Evolutionary conservation across 2,888 invertebrate species (phyloP), one percentile per base, ranked within the genome.

Genomic region (Branchinecta sandiegonensis): DNA sequence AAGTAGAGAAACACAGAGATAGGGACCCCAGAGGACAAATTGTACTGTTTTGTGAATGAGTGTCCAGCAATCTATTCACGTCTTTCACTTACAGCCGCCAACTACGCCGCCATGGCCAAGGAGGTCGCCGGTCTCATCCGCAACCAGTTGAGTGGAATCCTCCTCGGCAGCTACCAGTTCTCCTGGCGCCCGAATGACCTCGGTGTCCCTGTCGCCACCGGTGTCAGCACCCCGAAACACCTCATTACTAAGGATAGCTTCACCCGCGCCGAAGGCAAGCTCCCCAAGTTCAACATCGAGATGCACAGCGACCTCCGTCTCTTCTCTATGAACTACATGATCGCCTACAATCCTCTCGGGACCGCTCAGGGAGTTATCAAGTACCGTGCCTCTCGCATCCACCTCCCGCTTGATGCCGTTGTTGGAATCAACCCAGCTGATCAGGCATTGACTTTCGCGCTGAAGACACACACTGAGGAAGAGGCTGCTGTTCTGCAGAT

Each of bases 121-220:
- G 63, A 48, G 46, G 69, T 67, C 17, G 13, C 68, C 17, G 50
- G 56, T 12, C 17, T 69, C 65, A 69, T 47, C 14, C 69, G 69
- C 65, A 68, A 17, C 12, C 47, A 65, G 68, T 50, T 68, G n/a
- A n/a, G 23, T 17, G 63, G 63, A n/a, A 56, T 56, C 46, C 48
- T 68, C n/a, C 48, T 69, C 46, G 69, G 69, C 13, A 67, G 69
- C 11, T 66, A 65, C 46, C 68, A 69, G 65, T 23, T 68, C 67
- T 64, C 65, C 50, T 69, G 69, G 69, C 65, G 69, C 47, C 63
- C 69, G n/a, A 69, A 69, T 66, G 69, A 69, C 48, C 46, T 68
- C 23, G 69, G 69, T 65, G 48, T 69, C 4, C 68, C 69, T 48
- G 68, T 69, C 37, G 69, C 67, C 50, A 56, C 68, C 47, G 69